Evolutionary conservation across 2,888 invertebrate species (phyloP).

Genomic region (Morpho deidamia): DNA sequence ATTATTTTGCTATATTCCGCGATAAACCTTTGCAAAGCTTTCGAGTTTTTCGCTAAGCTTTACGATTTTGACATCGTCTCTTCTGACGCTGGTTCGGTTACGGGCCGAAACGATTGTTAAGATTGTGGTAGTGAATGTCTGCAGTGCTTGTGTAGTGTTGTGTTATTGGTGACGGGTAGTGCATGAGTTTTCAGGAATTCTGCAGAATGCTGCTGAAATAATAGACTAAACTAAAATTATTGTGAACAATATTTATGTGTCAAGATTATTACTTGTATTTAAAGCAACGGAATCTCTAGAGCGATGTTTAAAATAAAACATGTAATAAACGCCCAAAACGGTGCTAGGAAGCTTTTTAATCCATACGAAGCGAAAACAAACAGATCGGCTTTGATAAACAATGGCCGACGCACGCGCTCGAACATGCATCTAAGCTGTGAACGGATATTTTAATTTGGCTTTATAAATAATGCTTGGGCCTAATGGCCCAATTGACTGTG

Average conservation of each 20-base stretch:
- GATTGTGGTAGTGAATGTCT: too few species aligned
- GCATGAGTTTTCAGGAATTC: background rate
- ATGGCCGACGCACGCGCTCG: constrained; percentile 33
- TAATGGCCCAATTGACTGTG: too few species aligned
- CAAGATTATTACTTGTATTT: background rate
- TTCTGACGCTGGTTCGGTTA: too few species aligned
- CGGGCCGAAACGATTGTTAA: too few species aligned
- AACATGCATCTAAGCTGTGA: constrained; percentile 4
- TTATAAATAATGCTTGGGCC: background rate
- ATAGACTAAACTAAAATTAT: background rate
- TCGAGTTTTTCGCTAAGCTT: too few species aligned
- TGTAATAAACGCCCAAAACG: constrained; percentile 39
- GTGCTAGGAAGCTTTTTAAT: constrained; percentile 72
- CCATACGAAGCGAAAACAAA: constrained; percentile 74
- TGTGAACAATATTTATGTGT: too few species aligned
- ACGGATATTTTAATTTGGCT: constrained; percentile 8
- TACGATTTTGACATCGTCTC: too few species aligned
- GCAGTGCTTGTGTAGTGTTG: too few species aligned
- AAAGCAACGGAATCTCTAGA: background rate
- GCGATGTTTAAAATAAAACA: constrained; percentile 24
- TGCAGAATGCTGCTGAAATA: too few species aligned
- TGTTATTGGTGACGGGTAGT: too few species aligned
- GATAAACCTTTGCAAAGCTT: too few species aligned
- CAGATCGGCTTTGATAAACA: constrained; percentile 67
- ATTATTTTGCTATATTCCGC: too few species aligned